A percentile compares a stretch with the other conserved stretches of the same genome.
phyloP scores from a whole-genome alignment of 1,140 invertebrate genomes.

The Zaprionus inermis region DNA sequence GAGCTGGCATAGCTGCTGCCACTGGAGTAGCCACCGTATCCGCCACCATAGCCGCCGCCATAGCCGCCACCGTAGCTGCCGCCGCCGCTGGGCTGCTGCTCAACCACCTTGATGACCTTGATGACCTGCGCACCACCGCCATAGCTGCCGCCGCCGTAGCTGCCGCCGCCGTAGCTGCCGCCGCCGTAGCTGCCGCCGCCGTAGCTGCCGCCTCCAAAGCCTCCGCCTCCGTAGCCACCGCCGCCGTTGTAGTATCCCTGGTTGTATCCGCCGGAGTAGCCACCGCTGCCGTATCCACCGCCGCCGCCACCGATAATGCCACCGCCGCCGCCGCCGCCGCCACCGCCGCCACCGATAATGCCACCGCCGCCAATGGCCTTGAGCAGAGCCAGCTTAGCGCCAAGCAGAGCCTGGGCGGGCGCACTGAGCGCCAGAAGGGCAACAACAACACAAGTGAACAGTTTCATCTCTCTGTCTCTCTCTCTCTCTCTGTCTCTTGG shows the following conservation, averaged over 20 bases:
- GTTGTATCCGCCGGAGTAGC: constrained; percentile 63
- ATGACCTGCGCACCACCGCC: constrained; percentile 62
- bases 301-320: constrained; percentile 5
- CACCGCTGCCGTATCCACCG: constrained; percentile 43
- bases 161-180: constrained; percentile 40
- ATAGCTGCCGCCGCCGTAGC: constrained; percentile 48
- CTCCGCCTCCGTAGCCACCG: constrained; percentile 28
- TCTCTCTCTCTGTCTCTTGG: not conserved
- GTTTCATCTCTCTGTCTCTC: constrained; percentile 51
- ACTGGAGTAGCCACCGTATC: constrained; percentile 24
- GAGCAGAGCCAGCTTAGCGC: constrained; percentile 70
- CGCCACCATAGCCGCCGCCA: constrained; percentile 30
- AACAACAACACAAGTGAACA: constrained; percentile 59
- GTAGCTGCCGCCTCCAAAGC: constrained; percentile 30
- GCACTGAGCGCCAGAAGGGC: constrained; percentile 60
- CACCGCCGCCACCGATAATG: constrained; percentile 29
- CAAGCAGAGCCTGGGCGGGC: constrained; percentile 66
- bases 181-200: constrained; percentile 35
- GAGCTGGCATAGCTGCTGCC: constrained; percentile 42
- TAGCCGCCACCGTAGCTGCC: constrained; percentile 12
- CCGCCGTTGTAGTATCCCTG: constrained; percentile 64
- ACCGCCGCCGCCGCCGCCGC: constrained; percentile 28
- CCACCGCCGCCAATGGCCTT: constrained; percentile 61
- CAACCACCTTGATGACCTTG: constrained; percentile 70
- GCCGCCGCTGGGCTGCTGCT: constrained; percentile 54